Conservation (phyloP, 2,888 invertebrate genomes). For the Epinotia ramella region DNA sequence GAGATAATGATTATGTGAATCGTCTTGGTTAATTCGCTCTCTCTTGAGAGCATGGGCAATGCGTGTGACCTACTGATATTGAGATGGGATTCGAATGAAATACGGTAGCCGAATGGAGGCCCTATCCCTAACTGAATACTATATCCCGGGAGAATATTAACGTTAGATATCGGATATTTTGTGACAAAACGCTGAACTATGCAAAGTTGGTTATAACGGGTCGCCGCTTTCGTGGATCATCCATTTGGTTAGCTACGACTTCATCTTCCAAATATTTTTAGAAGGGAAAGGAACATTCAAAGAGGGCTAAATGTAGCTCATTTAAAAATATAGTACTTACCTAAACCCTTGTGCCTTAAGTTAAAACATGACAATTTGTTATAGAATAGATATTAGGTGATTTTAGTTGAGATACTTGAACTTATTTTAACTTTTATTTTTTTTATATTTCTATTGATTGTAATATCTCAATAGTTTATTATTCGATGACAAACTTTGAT, state of each 20-base stretch:
- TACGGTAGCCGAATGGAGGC: too few species aligned
- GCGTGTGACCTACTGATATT: neutral
- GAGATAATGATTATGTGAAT: neutral
- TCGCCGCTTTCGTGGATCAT: conserved; percentile 21
- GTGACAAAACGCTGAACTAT: conserved; percentile 17
- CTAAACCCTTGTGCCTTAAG: too few species aligned
- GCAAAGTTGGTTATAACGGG: conserved; percentile 12
- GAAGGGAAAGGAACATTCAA: neutral
- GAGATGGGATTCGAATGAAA: too few species aligned
- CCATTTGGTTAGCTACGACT: conserved; percentile 2
- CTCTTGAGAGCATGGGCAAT: neutral
- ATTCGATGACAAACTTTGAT: too few species aligned
- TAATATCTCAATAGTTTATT: too few species aligned
- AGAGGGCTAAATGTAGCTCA: too few species aligned
- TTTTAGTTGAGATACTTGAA: too few species aligned
- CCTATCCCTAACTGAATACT: conserved; percentile 7
- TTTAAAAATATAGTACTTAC: too few species aligned
- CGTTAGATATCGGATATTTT: conserved; percentile 28
- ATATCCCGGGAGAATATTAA: conserved; percentile 40
- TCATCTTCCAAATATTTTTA: neutral
- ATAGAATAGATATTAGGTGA: too few species aligned
- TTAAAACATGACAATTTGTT: too few species aligned
- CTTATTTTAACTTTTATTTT: too few species aligned
- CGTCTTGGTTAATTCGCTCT: neutral
- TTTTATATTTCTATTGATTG: too few species aligned